Evolutionary conservation across 2,888 invertebrate genomes (phyloP), one percentile per base, ranked within the genome.

Genomic region (Bellardia bayeri): DNA sequence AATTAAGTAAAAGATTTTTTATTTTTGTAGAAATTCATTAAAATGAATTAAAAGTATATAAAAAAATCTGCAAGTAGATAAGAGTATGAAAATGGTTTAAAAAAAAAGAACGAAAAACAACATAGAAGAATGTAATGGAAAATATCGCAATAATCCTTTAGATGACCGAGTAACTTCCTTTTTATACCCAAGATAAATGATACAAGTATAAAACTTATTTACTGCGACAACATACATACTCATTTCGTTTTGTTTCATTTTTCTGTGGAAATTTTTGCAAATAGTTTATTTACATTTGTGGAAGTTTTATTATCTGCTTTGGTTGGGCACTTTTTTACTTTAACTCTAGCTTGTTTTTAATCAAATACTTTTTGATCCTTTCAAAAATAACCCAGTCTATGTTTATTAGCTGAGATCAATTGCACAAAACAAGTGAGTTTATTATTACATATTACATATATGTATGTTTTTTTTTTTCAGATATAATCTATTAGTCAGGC

Each of bases 1-100:
- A 64, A 64, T 80, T 13, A 82, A 66, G 13, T 30, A 66, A 71
- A 80, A 51, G 33, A 14, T 30, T 71, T 63, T 71, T 78, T 72
- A 71, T 71, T 82, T 33, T 58, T 23, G 58, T 58, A 58, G 75
- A 82, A 86, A 51, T 58, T 68, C 68, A 80, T 86, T 82, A 82
- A 79, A 71, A 64, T 64, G 63, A 71, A 83, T 86, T 71, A 83
- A 81, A 76, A 71, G 37, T 72, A 51, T 33, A 68, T 40, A 68
- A 78, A 23, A 23, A 23, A 78, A 72, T 56, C 30, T 51, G 16
- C 13, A 37, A 71, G 49, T 16, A 71, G 30, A 56, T 54, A 64
- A 76, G 23, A 61, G 13, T 3, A 30, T 30, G 37, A 54, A 74
- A 61, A 9, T 61, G 7, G 37, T 2, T 33, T 6, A 33, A 81